Conservation (phyloP, 2,888 invertebrate genomes). For the Muschampia plurimacula region DNA sequence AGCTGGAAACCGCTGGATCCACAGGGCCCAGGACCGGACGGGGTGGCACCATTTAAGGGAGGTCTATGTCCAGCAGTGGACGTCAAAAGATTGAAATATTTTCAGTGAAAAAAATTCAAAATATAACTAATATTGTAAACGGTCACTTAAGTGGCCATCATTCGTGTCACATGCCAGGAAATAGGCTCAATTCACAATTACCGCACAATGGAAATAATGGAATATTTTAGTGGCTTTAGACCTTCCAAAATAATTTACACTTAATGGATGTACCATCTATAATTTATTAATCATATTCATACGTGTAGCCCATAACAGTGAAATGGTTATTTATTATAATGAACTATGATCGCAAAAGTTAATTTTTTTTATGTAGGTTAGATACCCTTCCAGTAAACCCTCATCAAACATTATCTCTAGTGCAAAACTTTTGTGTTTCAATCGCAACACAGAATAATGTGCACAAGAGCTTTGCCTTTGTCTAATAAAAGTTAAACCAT, state of each 20-base stretch:
- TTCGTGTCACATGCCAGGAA: neutral
- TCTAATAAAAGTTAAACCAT: too few relatives aligned
- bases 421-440: too few relatives aligned
- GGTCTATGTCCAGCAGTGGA: too few relatives aligned
- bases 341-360: neutral
- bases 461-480: too few relatives aligned
- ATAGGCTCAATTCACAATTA: slow-evolving; percentile 6
- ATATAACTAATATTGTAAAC: neutral
- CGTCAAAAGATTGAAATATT: too few relatives aligned
- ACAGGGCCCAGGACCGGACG: too few relatives aligned
- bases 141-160: neutral
- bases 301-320: neutral
- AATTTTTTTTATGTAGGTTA: neutral
- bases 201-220: slow-evolving; percentile 14
- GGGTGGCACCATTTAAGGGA: too few relatives aligned
- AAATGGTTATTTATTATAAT: neutral
- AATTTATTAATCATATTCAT: neutral
- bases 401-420: too few relatives aligned
- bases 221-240: slow-evolving; percentile 7
- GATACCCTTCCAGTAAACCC: too few relatives aligned
- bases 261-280: neutral
- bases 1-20: too few relatives aligned
- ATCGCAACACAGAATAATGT: too few relatives aligned
- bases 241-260: neutral
- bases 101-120: too few relatives aligned